These are phyloP conservation scores for Dreissena rostriformis DNA, from an alignment of 1,140 invertebrate genomes.

Conservation along the genomic window DNA sequence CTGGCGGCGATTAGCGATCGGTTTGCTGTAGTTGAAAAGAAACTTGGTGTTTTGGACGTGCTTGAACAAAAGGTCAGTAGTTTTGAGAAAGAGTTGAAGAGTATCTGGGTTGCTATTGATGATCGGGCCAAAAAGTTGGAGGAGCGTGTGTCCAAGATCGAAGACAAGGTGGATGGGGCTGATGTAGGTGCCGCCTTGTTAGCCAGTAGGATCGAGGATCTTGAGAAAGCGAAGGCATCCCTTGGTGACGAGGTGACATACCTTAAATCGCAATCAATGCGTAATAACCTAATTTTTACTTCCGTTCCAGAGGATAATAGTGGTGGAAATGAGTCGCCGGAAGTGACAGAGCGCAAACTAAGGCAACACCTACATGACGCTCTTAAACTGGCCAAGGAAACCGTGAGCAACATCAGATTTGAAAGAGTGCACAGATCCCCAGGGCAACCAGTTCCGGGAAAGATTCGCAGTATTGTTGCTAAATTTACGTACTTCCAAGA, in stretches of 20 bases:
- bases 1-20: neutral
- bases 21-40: neutral
- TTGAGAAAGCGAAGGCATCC: constrained; percentile 1
- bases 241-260: constrained; percentile 12
- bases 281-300: constrained; percentile 6
- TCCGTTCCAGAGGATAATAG: constrained; percentile 6
- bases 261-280: constrained; percentile 16
- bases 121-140: constrained; percentile 7
- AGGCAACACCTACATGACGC: neutral
- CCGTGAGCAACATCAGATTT: neutral
- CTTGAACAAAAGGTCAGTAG: constrained; percentile 2
- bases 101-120: constrained; percentile 14
- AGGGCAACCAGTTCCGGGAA: neutral
- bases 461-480: neutral
- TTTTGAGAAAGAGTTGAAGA: constrained; percentile 32
- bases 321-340: neutral
- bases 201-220: neutral
- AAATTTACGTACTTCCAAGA: neutral
- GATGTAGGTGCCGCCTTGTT: constrained; percentile 3
- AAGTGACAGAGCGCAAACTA: constrained; percentile 5
- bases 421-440: neutral
- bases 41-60: neutral
- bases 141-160: constrained; percentile 3
- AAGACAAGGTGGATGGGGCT: constrained; percentile 12
- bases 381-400: constrained; percentile 6